Evolutionary conservation across 1,140 invertebrate genomes (phyloP).

Genomic region (Nomia melanderi): DNA sequence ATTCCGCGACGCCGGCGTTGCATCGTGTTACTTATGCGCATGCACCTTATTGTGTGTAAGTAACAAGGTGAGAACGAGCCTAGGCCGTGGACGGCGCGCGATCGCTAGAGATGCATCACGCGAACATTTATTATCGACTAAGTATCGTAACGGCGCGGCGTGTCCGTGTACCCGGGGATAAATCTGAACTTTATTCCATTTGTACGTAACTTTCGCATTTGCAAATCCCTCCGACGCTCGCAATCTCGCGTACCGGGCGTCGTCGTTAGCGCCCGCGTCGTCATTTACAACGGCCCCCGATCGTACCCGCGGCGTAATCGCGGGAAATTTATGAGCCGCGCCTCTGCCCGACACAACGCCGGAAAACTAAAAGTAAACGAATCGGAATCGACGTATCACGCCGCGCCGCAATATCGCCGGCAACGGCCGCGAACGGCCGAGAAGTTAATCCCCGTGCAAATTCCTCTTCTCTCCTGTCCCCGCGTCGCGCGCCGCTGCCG

Average conservation of each 20-base stretch:
- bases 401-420: too few species aligned
- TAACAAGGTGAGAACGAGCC: conserved; percentile 59
- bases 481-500: background rate
- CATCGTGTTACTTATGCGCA: conserved; percentile 38
- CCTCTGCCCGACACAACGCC: background rate
- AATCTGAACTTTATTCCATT: conserved; percentile 27
- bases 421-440: too few species aligned
- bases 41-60: conserved; percentile 48
- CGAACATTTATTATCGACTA: conserved; percentile 54
- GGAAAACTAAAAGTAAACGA: conserved; percentile 10
- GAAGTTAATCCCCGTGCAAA: background rate
- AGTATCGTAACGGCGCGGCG: conserved; percentile 26
- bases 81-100: background rate
- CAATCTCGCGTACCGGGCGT: background rate
- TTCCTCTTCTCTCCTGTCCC: too few species aligned
- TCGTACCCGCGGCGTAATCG: conserved; percentile 1
- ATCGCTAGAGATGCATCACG: conserved; percentile 31
- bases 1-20: conserved; percentile 41
- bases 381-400: background rate
- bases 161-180: background rate
- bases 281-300: conserved; percentile 6
- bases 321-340: conserved; percentile 17
- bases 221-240: conserved; percentile 10
- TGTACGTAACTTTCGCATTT: conserved; percentile 13
- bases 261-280: conserved; percentile 12